phyloP scores from a whole-genome alignment of 2,888 invertebrate genomes.

The Pristionchus exspectatus region DNA sequence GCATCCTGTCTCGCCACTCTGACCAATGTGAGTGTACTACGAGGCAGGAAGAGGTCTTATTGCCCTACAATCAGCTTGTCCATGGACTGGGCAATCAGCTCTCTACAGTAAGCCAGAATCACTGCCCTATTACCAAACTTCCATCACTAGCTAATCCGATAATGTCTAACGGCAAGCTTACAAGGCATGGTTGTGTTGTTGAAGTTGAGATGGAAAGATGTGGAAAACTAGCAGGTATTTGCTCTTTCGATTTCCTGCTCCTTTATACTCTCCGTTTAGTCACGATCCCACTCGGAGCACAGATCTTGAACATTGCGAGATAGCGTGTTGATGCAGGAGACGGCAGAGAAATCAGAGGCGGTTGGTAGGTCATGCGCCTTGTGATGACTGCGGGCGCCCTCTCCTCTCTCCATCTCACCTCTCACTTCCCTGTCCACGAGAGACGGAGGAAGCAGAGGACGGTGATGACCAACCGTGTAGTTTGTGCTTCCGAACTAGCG shows the following conservation, averaged over 20 bases:
- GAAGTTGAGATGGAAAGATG: neutral
- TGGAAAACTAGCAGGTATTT: neutral
- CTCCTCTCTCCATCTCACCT: neutral
- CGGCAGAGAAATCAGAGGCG: neutral
- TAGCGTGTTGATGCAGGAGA: neutral
- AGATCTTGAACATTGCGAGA: conserved; percentile 1
- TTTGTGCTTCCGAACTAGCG: neutral
- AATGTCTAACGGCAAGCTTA: neutral
- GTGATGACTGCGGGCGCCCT: neutral
- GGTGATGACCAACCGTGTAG: neutral
- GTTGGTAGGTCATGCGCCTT: neutral
- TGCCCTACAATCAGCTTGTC: too few relatives aligned
- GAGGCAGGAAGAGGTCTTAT: too few relatives aligned
- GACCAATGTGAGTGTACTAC: too few relatives aligned
- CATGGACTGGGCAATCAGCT: too few relatives aligned
- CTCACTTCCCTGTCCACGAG: neutral
- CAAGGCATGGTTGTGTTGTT: neutral
- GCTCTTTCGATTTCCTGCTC: conserved; percentile 7
- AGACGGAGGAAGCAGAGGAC: neutral
- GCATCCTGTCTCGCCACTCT: too few relatives aligned
- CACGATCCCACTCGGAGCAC: neutral
- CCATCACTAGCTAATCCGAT: too few relatives aligned
- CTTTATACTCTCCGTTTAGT: neutral
- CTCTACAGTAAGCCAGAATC: neutral
- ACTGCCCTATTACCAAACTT: too few relatives aligned